Conservation (phyloP, 2,113 vertebrate genomes). For the Galeopterus variegatus region DNA sequence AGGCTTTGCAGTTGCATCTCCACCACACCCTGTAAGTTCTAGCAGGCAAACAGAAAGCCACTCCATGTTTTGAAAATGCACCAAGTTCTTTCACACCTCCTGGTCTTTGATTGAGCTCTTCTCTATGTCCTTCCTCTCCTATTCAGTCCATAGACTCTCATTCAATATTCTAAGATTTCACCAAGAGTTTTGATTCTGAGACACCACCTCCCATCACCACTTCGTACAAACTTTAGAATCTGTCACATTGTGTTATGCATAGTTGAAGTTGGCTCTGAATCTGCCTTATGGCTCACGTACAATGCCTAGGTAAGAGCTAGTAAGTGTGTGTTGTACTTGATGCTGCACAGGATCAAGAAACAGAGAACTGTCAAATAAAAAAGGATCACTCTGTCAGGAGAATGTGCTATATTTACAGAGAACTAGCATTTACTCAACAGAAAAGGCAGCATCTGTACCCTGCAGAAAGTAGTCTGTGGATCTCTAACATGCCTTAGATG, state of each 20-base stretch:
- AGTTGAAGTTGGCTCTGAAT: neutral
- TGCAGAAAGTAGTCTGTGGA: neutral
- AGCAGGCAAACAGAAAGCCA: neutral
- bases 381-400: neutral
- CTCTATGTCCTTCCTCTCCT: neutral
- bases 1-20: neutral
- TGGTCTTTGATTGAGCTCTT: neutral
- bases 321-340: neutral
- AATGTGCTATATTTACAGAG: neutral
- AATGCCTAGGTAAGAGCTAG: neutral
- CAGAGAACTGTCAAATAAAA: neutral
- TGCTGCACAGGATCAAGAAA: neutral
- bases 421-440: neutral
- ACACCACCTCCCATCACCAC: neutral
- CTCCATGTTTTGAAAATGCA: neutral
- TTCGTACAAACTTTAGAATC: neutral
- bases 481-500: rapidly evolving
- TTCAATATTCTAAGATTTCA: neutral
- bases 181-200: neutral
- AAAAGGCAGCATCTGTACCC: neutral
- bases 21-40: rapidly evolving
- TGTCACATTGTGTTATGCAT: rapidly evolving
- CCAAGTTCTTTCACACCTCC: neutral
- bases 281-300: neutral
- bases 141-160: neutral